phyloP scores from a whole-genome alignment of 2,888 invertebrate genomes.

The Apamea epomidion region DNA sequence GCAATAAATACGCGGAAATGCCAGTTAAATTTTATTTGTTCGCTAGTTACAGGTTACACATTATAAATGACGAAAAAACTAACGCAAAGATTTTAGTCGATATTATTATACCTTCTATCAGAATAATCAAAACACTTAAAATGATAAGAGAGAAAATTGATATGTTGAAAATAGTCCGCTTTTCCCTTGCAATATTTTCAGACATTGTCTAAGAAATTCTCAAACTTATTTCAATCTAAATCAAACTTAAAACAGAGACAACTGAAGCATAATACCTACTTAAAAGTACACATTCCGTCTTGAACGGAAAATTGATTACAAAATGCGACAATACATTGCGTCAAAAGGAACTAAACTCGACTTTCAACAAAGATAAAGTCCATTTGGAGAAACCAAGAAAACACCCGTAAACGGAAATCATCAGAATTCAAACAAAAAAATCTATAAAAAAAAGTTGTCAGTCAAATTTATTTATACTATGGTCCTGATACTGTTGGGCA shows the following conservation, averaged over 20 bases:
- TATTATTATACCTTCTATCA: not conserved
- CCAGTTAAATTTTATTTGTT: slow-evolving; percentile 39
- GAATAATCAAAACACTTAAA: slow-evolving; percentile 10
- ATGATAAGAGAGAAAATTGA: slow-evolving; percentile 23
- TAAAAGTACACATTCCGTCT: slow-evolving; percentile 1
- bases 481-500: not conserved
- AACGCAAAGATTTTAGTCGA: not conserved
- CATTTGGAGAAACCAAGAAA: slow-evolving; percentile 4
- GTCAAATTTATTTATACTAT: not conserved
- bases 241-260: slow-evolving; percentile 24
- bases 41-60: slow-evolving; percentile 36
- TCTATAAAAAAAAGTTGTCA: not conserved
- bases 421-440: slow-evolving; percentile 2
- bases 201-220: slow-evolving; percentile 2
- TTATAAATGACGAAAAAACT: slow-evolving; percentile 9
- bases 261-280: slow-evolving; percentile 22
- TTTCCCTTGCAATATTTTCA: not conserved
- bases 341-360: slow-evolving; percentile 18
- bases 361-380: slow-evolving; percentile 7
- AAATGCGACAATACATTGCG: slow-evolving; percentile 32
- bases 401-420: slow-evolving; percentile 10
- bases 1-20: slow-evolving; percentile 18
- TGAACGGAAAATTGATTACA: slow-evolving; percentile 17
- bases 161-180: slow-evolving; percentile 16
- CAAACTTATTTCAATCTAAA: slow-evolving; percentile 17